Evolutionary conservation across 2,888 invertebrate genomes (phyloP), one percentile per base, ranked within the genome.

Genomic region (Busseola fusca): DNA sequence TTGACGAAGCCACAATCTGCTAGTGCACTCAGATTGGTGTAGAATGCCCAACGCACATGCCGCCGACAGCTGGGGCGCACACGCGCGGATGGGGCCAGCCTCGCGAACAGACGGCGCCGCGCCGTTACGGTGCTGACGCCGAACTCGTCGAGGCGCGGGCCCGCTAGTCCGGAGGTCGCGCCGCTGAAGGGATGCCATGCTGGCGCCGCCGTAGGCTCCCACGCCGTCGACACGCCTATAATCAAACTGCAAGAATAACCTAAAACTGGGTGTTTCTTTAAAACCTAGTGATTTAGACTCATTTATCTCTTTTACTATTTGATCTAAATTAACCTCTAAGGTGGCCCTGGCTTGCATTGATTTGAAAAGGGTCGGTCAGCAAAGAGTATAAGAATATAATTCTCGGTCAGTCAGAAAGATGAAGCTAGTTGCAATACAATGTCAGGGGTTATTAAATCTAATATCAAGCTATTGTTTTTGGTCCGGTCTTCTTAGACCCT

Each of bases 191-290:
- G n/a, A 14, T 0, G 0, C 72, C 69, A 40, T 1, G n/a, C 3
- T 18, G 30, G 48, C 65, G 34, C 34, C 21, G 14, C n/a, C 0
- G 14, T 16, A 3, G 62, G 62, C 34, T 56, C 25, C 78, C 78
- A 78, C 27, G 70, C 77, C 63, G 71, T 52, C 4, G 78, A 71
- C n/a, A 79, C 12, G 30, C 56, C 59, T 54, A 79, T 56, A 52
- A 69, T 48, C 56, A 74, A 45, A 14, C 77, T 65, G 64, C 34
- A 58, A 58, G 9, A 21, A 58, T 69, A 34, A 58, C 21, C 12
- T n/a, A 21, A 12, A 45, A 42, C 25, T 60, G 58, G 14, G 30
- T 34, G 58, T n/a, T 58, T 58, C 58, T 58, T 56, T 30, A 56
- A 56, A 56, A 56, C 18, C 1, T 1, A 18, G 18, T 56, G 18